phyloP scores from a whole-genome alignment of 1,140 invertebrate species.

The Argopecten irradians region DNA sequence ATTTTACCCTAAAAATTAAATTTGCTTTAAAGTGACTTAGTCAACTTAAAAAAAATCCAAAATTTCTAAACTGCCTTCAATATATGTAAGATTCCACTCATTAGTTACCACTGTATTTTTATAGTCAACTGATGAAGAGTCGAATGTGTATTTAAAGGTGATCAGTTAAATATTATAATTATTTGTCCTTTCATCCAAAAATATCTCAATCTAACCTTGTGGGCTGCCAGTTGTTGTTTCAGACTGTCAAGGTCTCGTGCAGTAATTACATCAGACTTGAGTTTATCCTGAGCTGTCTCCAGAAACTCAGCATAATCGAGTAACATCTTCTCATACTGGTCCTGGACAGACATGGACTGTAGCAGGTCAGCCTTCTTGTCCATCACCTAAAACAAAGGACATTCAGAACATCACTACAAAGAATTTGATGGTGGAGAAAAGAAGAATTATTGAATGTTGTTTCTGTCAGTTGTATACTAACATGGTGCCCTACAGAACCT shows the following conservation, averaged over 20 bases:
- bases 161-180: too few species aligned
- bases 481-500: not conserved
- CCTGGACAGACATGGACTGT: slow-evolving; percentile 68
- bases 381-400: slow-evolving; percentile 60
- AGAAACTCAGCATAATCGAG: slow-evolving; percentile 73
- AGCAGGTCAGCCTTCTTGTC: slow-evolving; percentile 69
- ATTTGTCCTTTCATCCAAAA: too few species aligned
- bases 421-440: not conserved
- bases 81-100: too few species aligned
- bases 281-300: slow-evolving; percentile 73
- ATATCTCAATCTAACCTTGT: slow-evolving; percentile 68
- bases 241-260: slow-evolving; percentile 67
- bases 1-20: too few species aligned
- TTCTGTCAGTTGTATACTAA: not conserved
- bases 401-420: not conserved
- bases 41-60: too few species aligned
- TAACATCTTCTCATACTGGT: slow-evolving; percentile 75
- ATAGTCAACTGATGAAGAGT: too few species aligned
- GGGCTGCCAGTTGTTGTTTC: slow-evolving; percentile 69
- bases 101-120: too few species aligned
- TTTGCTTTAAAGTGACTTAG: too few species aligned
- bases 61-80: too few species aligned
- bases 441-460: too few species aligned
- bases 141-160: too few species aligned
- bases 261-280: slow-evolving; percentile 64